Base-by-base conservation (phyloP, 2,113 vertebrate genomes). In the Hippocampus comes region DNA sequence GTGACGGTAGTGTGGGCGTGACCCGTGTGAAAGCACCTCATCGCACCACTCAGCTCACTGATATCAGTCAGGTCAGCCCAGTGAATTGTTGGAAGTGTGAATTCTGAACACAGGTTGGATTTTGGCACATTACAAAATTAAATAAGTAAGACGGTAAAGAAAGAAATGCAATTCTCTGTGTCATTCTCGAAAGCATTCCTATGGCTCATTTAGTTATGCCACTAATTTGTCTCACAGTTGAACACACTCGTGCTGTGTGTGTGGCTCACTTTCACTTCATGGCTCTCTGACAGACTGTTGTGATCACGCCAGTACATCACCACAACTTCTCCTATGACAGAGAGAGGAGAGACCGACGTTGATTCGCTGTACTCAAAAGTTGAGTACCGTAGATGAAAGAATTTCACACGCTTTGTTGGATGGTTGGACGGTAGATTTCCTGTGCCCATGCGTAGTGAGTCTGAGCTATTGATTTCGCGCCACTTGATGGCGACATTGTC, bases 11-110 rank as follows among this genome's bases (percentile, higher is more conserved):
- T 23, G 63, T 53, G 73, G 89, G 89, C 76, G 66, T 74, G 80
- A 63, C 61, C 53, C 70, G 42, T 14, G 55, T 0, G 75, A 67
- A 67, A 67, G 86, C 91, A 86, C 82, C 81, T 78, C 68, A 91
- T 91, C 91, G 89, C 80, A 53, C 86, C 89, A 91, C 82, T 42
- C 7, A 9, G 23, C 8, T n/a, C 10, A 21, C n/a, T 57, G n/a
- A 59, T 14, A 27, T 59, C 23, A 25, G 56, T 27, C 25, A 59
- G 23, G 12, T 59, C 56, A 27, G 2, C 53, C 0, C 3, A 3
- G 8, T 21, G 27, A 3, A 17, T 2, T 30, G 14, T 18, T 2
- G 15, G 3, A 34, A 2, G 7, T 18, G 59, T 9, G 17, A 14
- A 25, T 12, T 25, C 53, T n/a, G 21, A 23, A 56, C 8, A 14